Evolutionary conservation across 2,797 vertebrate species (phyloP).

Genomic region (Pteronotus mesoamericanus): DNA sequence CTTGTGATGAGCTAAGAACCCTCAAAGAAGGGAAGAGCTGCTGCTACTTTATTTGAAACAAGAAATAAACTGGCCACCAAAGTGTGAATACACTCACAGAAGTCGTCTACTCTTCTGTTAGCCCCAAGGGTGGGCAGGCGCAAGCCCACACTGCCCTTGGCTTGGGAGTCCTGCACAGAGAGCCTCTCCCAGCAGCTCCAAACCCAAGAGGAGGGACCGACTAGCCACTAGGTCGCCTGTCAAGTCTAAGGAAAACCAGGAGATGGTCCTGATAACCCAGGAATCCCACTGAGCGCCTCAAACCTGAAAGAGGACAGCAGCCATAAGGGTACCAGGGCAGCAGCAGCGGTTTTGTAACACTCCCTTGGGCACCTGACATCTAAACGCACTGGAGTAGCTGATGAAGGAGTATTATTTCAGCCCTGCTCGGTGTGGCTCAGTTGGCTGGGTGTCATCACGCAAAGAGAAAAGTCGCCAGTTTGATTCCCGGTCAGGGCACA

Average conservation of each 20-base stretch:
- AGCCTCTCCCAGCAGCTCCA: not conserved
- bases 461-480: too few species aligned
- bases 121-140: not conserved
- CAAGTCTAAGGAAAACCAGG: not conserved
- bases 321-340: not conserved
- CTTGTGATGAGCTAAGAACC: not conserved
- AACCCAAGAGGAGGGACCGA: not conserved
- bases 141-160: not conserved
- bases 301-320: not conserved
- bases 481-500: too few species aligned
- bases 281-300: not conserved
- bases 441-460: too few species aligned
- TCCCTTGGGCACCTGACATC: not conserved
- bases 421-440: too few species aligned
- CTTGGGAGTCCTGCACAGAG: rapidly evolving
- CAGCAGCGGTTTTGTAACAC: not conserved
- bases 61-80: not conserved
- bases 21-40: not conserved
- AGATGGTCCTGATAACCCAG: not conserved
- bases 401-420: not conserved
- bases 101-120: not conserved
- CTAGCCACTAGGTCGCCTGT: not conserved
- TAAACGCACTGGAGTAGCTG: not conserved
- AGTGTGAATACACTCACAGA: not conserved
- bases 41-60: not conserved